Evolutionary conservation across 2,888 invertebrate species (phyloP).

Genomic region (Trichopria drosophilae): DNA sequence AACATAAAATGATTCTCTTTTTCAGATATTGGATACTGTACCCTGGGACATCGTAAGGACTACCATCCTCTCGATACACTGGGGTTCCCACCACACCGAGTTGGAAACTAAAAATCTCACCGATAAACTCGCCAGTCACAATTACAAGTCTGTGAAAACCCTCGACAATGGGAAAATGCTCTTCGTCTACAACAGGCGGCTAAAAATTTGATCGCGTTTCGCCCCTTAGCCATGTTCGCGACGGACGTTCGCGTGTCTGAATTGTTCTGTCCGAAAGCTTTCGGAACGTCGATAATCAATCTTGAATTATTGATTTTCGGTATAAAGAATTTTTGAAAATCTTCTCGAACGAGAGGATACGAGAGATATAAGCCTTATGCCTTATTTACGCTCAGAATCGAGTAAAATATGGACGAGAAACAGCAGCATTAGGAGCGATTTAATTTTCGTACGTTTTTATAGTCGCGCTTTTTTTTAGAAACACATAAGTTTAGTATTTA

Average conservation of each 20-base stretch:
- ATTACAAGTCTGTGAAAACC: constrained; percentile 47
- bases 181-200: constrained; percentile 49
- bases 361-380: background rate
- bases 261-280: too few relatives aligned
- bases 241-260: too few relatives aligned
- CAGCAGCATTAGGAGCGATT: constrained; percentile 15
- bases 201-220: constrained; percentile 49
- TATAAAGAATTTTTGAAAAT: too few relatives aligned
- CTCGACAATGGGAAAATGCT: constrained; percentile 50
- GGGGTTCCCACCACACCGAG: constrained; percentile 51
- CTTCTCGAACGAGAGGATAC: constrained; percentile 7
- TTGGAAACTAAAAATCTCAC: constrained; percentile 50
- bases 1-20: too few relatives aligned
- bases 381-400: background rate
- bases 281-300: too few relatives aligned
- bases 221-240: background rate
- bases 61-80: constrained; percentile 52
- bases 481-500: constrained; percentile 34
- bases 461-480: constrained; percentile 28
- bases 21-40: constrained; percentile 54
- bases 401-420: constrained; percentile 2
- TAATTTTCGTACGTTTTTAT: constrained; percentile 41
- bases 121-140: constrained; percentile 46
- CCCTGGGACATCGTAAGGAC: constrained; percentile 54
- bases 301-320: too few relatives aligned